Evolutionary conservation across 2,888 invertebrate genomes (phyloP).

Genomic region (Pharmacophagus antenor): DNA sequence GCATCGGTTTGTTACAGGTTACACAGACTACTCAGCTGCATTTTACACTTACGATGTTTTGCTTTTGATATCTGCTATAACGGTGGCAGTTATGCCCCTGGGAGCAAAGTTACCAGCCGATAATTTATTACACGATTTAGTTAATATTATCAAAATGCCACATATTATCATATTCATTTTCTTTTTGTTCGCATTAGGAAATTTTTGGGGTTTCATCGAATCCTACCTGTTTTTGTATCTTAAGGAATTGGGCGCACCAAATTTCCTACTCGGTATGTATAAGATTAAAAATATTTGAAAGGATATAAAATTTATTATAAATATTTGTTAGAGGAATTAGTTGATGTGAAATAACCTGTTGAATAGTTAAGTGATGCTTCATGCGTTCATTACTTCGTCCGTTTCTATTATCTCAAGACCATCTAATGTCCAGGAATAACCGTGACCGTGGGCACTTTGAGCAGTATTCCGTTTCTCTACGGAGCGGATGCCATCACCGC

Average conservation of each 20-base stretch:
- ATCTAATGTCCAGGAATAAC: constrained; percentile 83
- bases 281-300: not conserved
- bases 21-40: constrained; percentile 93
- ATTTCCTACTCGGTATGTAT: constrained; percentile 86
- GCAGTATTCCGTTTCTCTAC: constrained; percentile 91
- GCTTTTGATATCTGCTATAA: constrained; percentile 85
- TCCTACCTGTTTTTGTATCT: constrained; percentile 93
- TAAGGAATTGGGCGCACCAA: constrained; percentile 90
- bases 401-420: constrained; percentile 34
- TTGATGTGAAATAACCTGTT: constrained; percentile 2
- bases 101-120: constrained; percentile 89
- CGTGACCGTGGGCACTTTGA: constrained; percentile 90
- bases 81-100: constrained; percentile 88
- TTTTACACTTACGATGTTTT: constrained; percentile 90
- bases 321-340: not conserved
- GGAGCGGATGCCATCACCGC: constrained; percentile 91
- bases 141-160: constrained; percentile 88
- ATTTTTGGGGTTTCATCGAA: constrained; percentile 94
- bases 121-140: constrained; percentile 87
- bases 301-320: not conserved
- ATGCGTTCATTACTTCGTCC: constrained; percentile 29
- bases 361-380: constrained; percentile 26
- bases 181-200: constrained; percentile 90
- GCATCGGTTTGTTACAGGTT: constrained; percentile 79
- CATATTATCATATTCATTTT: constrained; percentile 90